phyloP scores from a whole-genome alignment of 2,113 vertebrate species.

The Dinomys branickii region DNA sequence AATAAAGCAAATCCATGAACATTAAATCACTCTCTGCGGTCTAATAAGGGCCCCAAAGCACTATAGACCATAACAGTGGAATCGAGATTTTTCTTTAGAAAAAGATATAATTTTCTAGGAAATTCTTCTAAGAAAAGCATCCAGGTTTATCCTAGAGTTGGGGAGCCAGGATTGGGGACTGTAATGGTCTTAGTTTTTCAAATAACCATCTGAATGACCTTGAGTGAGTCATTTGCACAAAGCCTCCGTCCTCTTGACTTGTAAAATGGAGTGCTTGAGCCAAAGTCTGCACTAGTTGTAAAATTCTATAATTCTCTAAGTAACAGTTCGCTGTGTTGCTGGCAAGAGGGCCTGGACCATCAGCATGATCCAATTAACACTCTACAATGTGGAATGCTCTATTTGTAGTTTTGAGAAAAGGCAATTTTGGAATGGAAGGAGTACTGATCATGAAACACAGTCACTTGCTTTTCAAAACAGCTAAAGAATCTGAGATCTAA shows the following conservation, averaged over 20 bases:
- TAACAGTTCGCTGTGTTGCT: not conserved
- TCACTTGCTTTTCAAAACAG: not conserved
- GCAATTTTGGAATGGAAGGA: not conserved
- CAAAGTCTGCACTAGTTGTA: not conserved
- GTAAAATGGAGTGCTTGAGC: not conserved
- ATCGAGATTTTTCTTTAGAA: not conserved
- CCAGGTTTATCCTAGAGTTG: not conserved
- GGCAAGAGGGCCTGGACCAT: not conserved
- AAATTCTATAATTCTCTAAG: not conserved
- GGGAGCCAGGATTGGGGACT: not conserved
- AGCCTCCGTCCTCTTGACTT: constrained; percentile 3
- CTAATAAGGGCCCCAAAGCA: constrained; percentile 45
- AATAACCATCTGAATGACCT: not conserved
- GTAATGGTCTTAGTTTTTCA: not conserved
- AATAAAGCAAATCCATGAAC: not conserved
- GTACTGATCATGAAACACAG: not conserved
- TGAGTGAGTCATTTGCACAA: constrained; percentile 37
- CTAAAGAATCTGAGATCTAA: not conserved
- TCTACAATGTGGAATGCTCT: not conserved
- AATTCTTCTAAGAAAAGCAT: not conserved
- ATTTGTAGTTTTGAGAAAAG: constrained; percentile 1
- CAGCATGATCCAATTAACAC: constrained; percentile 50
- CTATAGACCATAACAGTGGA: constrained; percentile 4
- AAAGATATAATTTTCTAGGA: not conserved
- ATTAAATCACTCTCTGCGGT: not conserved